Evolutionary conservation across 1,140 invertebrate genomes (phyloP), one percentile per base, ranked within the genome.

Genomic region (Heliconius hewitsoni): DNA sequence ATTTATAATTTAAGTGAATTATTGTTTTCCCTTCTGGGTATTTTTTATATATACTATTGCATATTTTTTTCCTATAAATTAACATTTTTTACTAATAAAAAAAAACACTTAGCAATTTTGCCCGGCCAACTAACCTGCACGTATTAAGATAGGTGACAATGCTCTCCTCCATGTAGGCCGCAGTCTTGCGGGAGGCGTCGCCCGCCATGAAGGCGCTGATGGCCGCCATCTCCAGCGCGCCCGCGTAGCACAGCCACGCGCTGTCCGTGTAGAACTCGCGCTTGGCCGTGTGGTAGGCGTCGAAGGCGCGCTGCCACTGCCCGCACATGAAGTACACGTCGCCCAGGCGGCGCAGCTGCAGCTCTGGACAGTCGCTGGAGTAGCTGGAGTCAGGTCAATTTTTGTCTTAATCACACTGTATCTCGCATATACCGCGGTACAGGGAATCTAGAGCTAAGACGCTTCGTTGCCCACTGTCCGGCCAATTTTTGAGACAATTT

Each of bases 321-420:
- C 98, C 98, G 91, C 99, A 98, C 96, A 99, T 97, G 89, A 99
- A 99, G 91, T 98, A 98, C 0, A 99, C 94, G 94, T 99, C 99
- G 8, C 97, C 99, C 55, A 99, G 91, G 78, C 98, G 96, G 79
- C 99, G 96, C 37, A 98, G 96, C 90, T 99, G 98, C 60, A 99
- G 95, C 94, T 99, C 99, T 5, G 98, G 96, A 70, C 98, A 98
- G 91, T 99, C 98, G 52, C 95, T 95, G 27, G 97, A 96, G 91
- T 99, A 99, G 80, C 97, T 98, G 84, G 16, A 46, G 13, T 16
- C 42, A 46, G 9, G 4, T 46, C 13, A 46, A 46, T 16, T 4
- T 46, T 46, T 46, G 42, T 46, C 42, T 23, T 3, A 46, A 46
- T 46, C 39, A 42, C 39, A 42, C 39, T 42, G 39, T 42, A 42